Conservation (phyloP, 2,797 vertebrate species). For the Myiotriccus ornatus region DNA sequence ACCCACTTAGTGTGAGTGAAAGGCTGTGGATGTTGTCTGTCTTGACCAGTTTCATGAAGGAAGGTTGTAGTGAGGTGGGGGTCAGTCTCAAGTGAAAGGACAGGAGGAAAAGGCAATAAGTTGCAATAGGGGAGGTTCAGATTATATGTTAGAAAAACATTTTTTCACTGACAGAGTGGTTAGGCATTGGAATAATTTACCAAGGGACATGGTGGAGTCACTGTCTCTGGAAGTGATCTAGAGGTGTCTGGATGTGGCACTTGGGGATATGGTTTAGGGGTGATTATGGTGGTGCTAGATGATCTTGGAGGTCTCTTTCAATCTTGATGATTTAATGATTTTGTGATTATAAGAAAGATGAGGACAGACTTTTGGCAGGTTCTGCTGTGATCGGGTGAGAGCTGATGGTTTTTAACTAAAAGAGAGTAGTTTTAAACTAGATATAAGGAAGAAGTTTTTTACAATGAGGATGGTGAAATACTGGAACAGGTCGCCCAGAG, state of each 20-base stretch:
- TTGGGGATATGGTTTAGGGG: not conserved
- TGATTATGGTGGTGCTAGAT: not conserved
- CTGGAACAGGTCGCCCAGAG: not conserved
- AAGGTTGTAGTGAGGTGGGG: not conserved
- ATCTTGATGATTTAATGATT: not conserved
- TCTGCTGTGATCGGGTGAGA: not conserved
- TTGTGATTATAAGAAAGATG: not conserved
- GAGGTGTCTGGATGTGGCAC: not conserved
- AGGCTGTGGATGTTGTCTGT: not conserved
- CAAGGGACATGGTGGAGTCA: not conserved
- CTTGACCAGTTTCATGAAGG: not conserved
- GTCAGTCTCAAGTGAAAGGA: not conserved
- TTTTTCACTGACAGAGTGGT: not conserved
- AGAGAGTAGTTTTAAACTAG: not conserved
- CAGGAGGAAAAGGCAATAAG: not conserved
- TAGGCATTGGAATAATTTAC: not conserved
- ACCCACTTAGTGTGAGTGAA: not conserved
- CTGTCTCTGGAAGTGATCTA: not conserved
- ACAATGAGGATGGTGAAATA: not conserved
- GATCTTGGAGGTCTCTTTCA: not conserved
- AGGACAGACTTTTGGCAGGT: not conserved
- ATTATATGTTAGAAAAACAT: not conserved
- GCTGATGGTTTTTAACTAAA: not conserved
- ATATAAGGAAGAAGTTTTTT: not conserved
- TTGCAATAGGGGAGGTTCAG: not conserved